Evolutionary conservation across 2,113 vertebrate genomes (phyloP).

Genomic region (Tragulus kanchil): DNA sequence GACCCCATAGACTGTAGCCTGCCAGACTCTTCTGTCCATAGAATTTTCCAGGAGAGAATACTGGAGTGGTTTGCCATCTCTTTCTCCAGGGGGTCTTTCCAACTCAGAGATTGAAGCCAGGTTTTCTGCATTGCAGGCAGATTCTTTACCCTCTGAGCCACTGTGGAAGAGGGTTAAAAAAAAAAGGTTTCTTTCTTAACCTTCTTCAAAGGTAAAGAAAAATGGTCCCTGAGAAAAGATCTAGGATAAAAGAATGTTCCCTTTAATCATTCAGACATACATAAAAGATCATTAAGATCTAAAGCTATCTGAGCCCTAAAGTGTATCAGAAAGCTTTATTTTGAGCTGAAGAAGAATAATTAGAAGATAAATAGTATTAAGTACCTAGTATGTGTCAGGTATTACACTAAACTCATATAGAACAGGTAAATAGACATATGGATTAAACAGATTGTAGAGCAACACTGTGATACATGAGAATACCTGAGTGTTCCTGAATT

Average conservation of each 20-base stretch:
- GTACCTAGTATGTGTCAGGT: background rate
- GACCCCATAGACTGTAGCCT: too few relatives aligned
- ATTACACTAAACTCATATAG: background rate
- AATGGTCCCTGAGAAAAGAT: background rate
- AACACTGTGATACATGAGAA: background rate
- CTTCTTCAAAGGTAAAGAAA: background rate
- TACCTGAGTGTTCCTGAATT: background rate
- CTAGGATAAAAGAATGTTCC: background rate
- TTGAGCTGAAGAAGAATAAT: background rate
- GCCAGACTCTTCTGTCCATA: too few relatives aligned
- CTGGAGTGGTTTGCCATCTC: too few relatives aligned
- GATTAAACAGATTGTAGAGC: background rate
- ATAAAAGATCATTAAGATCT: background rate
- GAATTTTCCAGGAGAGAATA: too few relatives aligned
- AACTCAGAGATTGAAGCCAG: too few relatives aligned
- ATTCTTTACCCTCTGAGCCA: too few relatives aligned
- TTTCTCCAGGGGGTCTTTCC: too few relatives aligned
- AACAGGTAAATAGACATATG: background rate
- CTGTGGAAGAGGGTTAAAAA: too few relatives aligned
- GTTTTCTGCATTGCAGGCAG: too few relatives aligned
- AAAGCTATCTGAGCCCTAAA: background rate
- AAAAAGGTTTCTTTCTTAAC: background rate
- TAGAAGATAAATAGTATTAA: background rate
- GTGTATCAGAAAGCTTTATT: background rate
- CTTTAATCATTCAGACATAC: background rate